Conservation (phyloP, 1,140 invertebrate species). For the Listronotus bonariensis region DNA sequence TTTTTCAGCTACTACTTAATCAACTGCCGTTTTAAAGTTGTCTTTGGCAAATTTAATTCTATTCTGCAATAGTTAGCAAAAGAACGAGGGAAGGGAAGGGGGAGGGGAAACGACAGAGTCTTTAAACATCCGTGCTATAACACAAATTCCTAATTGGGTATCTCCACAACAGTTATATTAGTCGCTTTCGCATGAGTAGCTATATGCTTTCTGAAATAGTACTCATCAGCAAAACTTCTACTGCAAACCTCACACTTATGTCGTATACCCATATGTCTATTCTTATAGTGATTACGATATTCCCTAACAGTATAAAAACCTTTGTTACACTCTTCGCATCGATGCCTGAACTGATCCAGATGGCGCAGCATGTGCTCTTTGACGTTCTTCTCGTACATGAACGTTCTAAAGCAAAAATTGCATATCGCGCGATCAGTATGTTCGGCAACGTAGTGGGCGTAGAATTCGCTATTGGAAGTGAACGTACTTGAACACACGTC, state of each 20-base stretch:
- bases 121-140: too few relatives aligned
- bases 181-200: conserved; percentile 58
- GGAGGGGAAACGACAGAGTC: too few relatives aligned
- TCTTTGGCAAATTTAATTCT: too few relatives aligned
- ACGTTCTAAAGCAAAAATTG: conserved; percentile 54
- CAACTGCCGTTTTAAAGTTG: too few relatives aligned
- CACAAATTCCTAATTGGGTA: neutral
- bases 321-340: conserved; percentile 53
- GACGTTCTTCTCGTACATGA: conserved; percentile 56
- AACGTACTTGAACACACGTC: conserved; percentile 48
- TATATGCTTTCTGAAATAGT: conserved; percentile 63
- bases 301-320: conserved; percentile 55
- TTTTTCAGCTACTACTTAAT: too few relatives aligned
- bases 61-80: too few relatives aligned
- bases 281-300: conserved; percentile 56
- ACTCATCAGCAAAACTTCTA: conserved; percentile 65
- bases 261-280: conserved; percentile 54
- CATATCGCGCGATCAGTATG: conserved; percentile 54
- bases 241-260: conserved; percentile 62
- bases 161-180: neutral
- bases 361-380: conserved; percentile 54
- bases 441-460: conserved; percentile 46
- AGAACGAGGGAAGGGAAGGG: too few relatives aligned
- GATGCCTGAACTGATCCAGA: conserved; percentile 53
- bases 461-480: conserved; percentile 47